phyloP scores from a whole-genome alignment of 2,797 vertebrate genomes.

The Cyprinella venusta region DNA sequence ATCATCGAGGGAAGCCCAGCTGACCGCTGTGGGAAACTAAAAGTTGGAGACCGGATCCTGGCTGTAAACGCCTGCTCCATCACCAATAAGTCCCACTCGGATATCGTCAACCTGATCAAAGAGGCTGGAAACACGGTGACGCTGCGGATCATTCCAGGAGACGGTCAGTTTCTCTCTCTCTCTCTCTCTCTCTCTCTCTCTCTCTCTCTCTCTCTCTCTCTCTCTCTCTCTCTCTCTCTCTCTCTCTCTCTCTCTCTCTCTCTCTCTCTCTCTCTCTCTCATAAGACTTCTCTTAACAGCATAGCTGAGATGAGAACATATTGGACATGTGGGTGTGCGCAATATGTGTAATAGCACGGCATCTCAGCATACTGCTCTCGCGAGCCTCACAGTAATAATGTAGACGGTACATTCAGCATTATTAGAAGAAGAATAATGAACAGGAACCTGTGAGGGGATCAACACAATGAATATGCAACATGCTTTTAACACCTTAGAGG shows the following conservation, averaged over 20 bases:
- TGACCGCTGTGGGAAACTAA: constrained; percentile 98
- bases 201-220: no score
- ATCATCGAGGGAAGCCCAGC: constrained; percentile 99
- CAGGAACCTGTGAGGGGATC: constrained; percentile 14
- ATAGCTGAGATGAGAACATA: constrained; percentile 23
- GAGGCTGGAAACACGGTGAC: constrained; percentile 99
- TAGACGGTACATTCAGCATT: constrained; percentile 31
- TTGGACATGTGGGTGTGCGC: constrained; percentile 30
- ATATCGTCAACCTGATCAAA: constrained; percentile 99
- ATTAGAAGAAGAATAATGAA: constrained; percentile 49
- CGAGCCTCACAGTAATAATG: constrained; percentile 24
- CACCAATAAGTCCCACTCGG: constrained; percentile 99
- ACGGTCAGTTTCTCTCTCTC: constrained; percentile 82
- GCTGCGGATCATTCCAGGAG: constrained; percentile 98
- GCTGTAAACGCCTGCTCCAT: constrained; percentile 97
- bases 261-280: no score
- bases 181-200: no score
- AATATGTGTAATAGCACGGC: constrained; percentile 30
- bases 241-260: no score
- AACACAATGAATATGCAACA: constrained; percentile 21
- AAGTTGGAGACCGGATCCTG: constrained; percentile 98
- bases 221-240: no score
- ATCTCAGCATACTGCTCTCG: constrained; percentile 28
- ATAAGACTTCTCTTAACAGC: not conserved
- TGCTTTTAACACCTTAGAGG: constrained; percentile 12